Evolutionary conservation across 2,113 vertebrate species (phyloP).

Genomic region (Fukomys damarensis): DNA sequence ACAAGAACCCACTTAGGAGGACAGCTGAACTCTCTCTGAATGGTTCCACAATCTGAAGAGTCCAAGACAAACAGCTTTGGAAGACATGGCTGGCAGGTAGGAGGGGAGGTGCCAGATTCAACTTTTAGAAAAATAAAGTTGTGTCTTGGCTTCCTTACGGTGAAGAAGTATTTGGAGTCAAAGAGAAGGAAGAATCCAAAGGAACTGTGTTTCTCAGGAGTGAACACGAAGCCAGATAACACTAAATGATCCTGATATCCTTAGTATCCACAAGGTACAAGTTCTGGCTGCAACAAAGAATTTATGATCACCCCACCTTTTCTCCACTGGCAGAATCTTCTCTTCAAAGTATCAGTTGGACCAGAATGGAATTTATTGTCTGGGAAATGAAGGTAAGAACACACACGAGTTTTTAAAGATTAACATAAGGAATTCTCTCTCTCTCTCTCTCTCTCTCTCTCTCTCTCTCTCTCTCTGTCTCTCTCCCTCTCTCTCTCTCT

Average conservation of each 20-base stretch:
- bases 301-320: neutral
- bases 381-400: constrained; percentile 66
- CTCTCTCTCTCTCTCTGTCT: neutral
- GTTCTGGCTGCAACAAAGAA: constrained; percentile 54
- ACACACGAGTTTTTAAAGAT: constrained; percentile 64
- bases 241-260: neutral
- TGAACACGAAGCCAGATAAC: constrained; percentile 17
- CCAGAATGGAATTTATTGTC: constrained; percentile 64
- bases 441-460: neutral
- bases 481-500: neutral
- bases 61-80: neutral
- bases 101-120: neutral
- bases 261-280: constrained; percentile 42
- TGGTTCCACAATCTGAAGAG: neutral
- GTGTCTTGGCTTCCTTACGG: neutral
- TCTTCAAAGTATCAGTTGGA: constrained; percentile 38
- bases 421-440: constrained; percentile 29
- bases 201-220: constrained; percentile 64
- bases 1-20: neutral
- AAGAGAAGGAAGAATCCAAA: neutral
- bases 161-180: neutral
- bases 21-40: neutral
- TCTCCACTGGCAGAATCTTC: neutral
- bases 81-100: neutral
- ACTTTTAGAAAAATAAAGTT: neutral